Conservation (phyloP, 2,113 vertebrate genomes). For the Ovibos moschatus region DNA sequence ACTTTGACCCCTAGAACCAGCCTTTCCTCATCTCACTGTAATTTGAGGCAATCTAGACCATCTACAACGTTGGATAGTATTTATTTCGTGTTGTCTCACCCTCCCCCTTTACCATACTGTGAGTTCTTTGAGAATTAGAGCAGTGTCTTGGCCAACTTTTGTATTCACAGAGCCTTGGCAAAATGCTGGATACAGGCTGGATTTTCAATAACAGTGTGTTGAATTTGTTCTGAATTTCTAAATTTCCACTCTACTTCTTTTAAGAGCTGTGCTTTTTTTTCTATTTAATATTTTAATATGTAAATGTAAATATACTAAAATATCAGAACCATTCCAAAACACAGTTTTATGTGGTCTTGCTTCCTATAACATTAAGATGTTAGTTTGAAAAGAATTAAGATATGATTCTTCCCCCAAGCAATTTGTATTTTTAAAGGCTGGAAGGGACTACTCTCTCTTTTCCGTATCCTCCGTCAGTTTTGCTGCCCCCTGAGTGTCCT, state of each 20-base stretch:
- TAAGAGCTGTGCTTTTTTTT: neutral
- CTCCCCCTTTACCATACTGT: neutral
- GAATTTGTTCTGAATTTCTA: neutral
- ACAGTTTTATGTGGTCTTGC: neutral
- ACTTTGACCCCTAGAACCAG: neutral
- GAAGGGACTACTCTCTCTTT: neutral
- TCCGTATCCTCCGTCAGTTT: neutral
- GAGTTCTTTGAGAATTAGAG: neutral
- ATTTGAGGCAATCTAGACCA: neutral
- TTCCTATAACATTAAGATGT: neutral
- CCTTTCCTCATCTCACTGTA: neutral
- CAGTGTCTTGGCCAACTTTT: neutral
- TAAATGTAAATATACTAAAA: slow-evolving; percentile 48
- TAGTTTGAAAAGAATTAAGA: slow-evolving; percentile 8
- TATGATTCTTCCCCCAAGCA: neutral
- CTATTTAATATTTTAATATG: neutral
- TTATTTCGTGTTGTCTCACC: neutral
- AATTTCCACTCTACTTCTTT: neutral
- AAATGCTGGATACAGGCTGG: neutral
- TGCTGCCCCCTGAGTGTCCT: neutral
- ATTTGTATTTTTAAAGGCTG: neutral
- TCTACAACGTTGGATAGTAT: neutral
- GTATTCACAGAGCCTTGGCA: neutral
- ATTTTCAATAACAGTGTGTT: slow-evolving; percentile 20
- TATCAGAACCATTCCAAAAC: neutral